Conservation (phyloP, 2,888 invertebrate genomes). For the Empis stercorea region DNA sequence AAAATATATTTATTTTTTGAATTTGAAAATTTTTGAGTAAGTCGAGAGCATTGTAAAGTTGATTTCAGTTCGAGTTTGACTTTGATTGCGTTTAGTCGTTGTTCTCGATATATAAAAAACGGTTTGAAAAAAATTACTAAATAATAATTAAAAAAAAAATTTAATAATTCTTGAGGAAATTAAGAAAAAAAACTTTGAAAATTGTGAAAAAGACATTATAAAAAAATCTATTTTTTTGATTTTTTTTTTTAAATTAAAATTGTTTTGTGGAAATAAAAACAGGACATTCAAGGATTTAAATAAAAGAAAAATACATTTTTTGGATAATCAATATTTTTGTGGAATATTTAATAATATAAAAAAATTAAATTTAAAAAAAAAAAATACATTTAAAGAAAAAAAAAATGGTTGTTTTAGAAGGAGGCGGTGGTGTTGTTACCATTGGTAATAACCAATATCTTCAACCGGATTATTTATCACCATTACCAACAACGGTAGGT, state of each 20-base stretch:
- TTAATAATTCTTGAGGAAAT: neutral
- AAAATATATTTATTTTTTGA: too few relatives aligned
- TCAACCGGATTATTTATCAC: slow-evolving; percentile 91
- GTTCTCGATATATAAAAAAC: slow-evolving; percentile 21
- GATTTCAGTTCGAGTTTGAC: slow-evolving; percentile 34
- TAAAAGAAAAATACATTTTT: neutral
- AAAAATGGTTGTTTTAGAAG: slow-evolving; percentile 79
- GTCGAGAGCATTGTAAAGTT: slow-evolving; percentile 8
- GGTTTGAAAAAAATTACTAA: neutral
- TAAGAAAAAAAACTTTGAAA: neutral
- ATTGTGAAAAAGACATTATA: neutral
- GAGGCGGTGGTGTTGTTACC: slow-evolving; percentile 79
- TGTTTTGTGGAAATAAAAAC: neutral
- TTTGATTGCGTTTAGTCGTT: slow-evolving; percentile 30
- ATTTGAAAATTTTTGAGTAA: slow-evolving; percentile 5
- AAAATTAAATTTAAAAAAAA: slow-evolving; percentile 6
- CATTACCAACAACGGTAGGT: slow-evolving; percentile 89
- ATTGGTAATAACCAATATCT: slow-evolving; percentile 87
- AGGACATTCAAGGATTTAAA: neutral
- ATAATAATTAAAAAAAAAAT: neutral
- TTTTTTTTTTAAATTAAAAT: neutral
- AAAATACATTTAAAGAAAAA: slow-evolving; percentile 2
- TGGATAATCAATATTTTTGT: too few relatives aligned
- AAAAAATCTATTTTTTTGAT: too few relatives aligned
- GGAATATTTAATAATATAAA: neutral